A percentile compares a stretch with the other conserved stretches of the same genome.
Evolutionary conservation across 2,888 invertebrate species (phyloP).

Genomic region (Resseliella maxima): DNA sequence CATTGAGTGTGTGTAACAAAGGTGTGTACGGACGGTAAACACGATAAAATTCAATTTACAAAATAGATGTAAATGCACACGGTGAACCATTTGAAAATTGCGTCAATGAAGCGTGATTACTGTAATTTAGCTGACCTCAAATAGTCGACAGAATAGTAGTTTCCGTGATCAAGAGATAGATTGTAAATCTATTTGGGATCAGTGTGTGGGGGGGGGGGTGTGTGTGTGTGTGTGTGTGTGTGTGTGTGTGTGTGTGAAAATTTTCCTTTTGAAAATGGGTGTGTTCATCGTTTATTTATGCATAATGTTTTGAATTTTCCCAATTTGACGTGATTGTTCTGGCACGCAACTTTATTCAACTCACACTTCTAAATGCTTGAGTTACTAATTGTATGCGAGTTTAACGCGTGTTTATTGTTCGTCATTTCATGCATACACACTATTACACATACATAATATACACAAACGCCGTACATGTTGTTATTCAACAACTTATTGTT

Average conservation of each 20-base stretch:
- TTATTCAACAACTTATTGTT: neutral
- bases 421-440: neutral
- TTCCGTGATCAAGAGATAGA: neutral
- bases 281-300: slow-evolving; percentile 23
- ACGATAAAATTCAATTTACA: neutral
- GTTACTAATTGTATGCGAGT: neutral
- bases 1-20: neutral
- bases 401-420: neutral
- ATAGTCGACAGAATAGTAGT: neutral
- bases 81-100: neutral
- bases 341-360: neutral
- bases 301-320: neutral
- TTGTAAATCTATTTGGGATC: neutral
- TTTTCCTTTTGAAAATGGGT: slow-evolving; percentile 4
- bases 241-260: too few relatives aligned
- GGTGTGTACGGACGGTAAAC: slow-evolving; percentile 29
- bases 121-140: slow-evolving; percentile 26
- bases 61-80: neutral
- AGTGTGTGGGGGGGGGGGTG: too few relatives aligned
- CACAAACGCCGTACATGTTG: too few relatives aligned
- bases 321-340: neutral
- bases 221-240: too few relatives aligned
- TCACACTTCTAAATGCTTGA: neutral
- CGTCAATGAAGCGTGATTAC: slow-evolving; percentile 25
- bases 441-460: too few relatives aligned